A percentile compares a stretch with the other conserved stretches of the same genome.
Conservation (phyloP, 2,888 invertebrate genomes). For the Bombylius discolor region DNA sequence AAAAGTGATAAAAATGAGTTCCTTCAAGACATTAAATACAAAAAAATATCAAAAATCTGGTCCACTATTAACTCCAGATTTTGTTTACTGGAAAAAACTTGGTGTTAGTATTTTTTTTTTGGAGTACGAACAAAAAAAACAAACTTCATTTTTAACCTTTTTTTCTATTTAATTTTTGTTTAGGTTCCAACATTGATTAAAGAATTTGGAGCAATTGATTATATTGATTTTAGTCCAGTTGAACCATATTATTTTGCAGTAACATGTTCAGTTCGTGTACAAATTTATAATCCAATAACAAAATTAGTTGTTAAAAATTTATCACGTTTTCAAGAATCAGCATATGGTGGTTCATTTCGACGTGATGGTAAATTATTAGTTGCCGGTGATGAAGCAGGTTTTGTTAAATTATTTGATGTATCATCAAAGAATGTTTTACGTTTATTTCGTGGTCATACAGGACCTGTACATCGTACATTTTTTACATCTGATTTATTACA, state of each 20-base stretch:
- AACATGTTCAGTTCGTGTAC: constrained; percentile 80
- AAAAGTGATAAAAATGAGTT: constrained; percentile 15
- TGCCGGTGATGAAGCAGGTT: constrained; percentile 81
- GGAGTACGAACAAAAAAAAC: background rate
- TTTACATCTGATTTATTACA: constrained; percentile 68
- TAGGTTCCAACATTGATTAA: constrained; percentile 77
- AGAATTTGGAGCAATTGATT: constrained; percentile 85
- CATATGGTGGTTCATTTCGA: constrained; percentile 74
- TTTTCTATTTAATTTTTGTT: constrained; percentile 3
- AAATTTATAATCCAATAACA: constrained; percentile 76
- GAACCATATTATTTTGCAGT: constrained; percentile 86
- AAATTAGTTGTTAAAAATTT: constrained; percentile 70
- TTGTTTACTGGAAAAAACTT: constrained; percentile 77
- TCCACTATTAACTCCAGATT: constrained; percentile 60
- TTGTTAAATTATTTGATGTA: constrained; percentile 79
- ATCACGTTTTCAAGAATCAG: constrained; percentile 67
- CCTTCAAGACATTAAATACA: constrained; percentile 27
- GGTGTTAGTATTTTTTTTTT: constrained; percentile 47
- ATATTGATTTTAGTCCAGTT: constrained; percentile 78
- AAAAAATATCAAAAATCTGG: constrained; percentile 25
- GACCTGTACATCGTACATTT: constrained; percentile 64
- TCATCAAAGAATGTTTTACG: constrained; percentile 68
- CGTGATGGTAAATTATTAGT: constrained; percentile 70
- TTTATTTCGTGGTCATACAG: constrained; percentile 73
- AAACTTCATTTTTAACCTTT: background rate